Conservation (phyloP, 2,888 invertebrate species). For the Dendrolimus houi region DNA sequence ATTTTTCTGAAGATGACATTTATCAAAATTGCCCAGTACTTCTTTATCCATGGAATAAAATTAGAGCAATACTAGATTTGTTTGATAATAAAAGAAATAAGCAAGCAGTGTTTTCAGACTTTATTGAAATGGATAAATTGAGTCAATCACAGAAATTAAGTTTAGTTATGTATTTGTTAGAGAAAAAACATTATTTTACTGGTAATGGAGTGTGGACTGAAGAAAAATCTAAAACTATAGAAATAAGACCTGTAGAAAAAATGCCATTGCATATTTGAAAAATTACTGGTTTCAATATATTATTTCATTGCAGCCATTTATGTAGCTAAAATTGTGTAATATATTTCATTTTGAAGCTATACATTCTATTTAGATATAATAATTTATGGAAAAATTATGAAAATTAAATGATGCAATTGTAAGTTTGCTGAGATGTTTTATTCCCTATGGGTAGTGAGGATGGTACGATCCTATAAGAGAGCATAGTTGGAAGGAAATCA, state of each 20-base stretch:
- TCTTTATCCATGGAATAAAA: conserved; percentile 65
- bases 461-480: too few relatives aligned
- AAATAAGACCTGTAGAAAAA: background rate
- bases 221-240: conserved; percentile 37
- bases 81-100: conserved; percentile 19
- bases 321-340: too few relatives aligned
- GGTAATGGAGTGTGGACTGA: conserved; percentile 69
- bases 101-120: conserved; percentile 25
- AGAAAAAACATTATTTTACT: conserved; percentile 63
- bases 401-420: too few relatives aligned
- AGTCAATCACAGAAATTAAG: conserved; percentile 54
- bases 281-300: background rate
- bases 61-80: conserved; percentile 32
- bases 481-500: too few relatives aligned
- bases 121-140: conserved; percentile 32
- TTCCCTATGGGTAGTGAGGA: too few relatives aligned
- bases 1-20: conserved; percentile 49
- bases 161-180: conserved; percentile 54
- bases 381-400: too few relatives aligned
- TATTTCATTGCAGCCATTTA: too few relatives aligned
- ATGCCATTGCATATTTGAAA: background rate
- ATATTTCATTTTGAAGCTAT: too few relatives aligned
- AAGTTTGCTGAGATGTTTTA: too few relatives aligned
- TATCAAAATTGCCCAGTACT: conserved; percentile 58
- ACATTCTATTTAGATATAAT: too few relatives aligned